Conservation (phyloP, 1,140 invertebrate genomes). For the Ooceraea biroi region DNA sequence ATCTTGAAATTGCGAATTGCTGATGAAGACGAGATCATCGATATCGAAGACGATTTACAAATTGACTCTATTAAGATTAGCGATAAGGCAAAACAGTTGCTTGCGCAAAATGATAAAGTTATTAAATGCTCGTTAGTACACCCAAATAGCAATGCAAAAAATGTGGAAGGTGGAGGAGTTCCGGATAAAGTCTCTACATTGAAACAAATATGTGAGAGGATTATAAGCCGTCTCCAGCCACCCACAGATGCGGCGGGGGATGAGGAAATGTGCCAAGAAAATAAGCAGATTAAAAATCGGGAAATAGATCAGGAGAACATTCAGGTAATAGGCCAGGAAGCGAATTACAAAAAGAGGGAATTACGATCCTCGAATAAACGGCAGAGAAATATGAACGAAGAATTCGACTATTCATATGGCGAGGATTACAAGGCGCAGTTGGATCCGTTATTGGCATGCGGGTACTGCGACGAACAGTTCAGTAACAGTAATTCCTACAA, state of each 20-base stretch:
- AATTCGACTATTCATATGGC: not conserved
- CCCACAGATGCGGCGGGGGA: not conserved
- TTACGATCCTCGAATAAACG: slow-evolving; percentile 20
- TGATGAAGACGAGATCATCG: slow-evolving; percentile 80
- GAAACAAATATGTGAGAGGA: slow-evolving; percentile 53
- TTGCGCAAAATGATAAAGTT: not conserved
- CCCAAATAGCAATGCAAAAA: not conserved
- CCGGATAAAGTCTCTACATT: slow-evolving; percentile 48
- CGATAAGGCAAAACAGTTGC: not conserved
- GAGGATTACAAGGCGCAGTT: not conserved
- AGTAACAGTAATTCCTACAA: slow-evolving; percentile 57
- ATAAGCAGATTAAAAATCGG: slow-evolving; percentile 20
- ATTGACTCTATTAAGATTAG: not conserved
- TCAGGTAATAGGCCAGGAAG: not conserved
- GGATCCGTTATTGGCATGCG: slow-evolving; percentile 69
- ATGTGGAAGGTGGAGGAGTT: slow-evolving; percentile 1
- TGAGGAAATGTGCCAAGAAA: not conserved
- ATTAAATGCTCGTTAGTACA: not conserved
- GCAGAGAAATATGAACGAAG: not conserved
- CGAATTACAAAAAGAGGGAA: not conserved
- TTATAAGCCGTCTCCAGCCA: not conserved
- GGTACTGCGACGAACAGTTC: slow-evolving; percentile 75
- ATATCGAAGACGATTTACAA: slow-evolving; percentile 77
- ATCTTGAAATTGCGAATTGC: slow-evolving; percentile 74
- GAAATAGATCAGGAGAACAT: not conserved